Conservation (phyloP, 2,888 invertebrate genomes). For the Drosophila mulleri region DNA sequence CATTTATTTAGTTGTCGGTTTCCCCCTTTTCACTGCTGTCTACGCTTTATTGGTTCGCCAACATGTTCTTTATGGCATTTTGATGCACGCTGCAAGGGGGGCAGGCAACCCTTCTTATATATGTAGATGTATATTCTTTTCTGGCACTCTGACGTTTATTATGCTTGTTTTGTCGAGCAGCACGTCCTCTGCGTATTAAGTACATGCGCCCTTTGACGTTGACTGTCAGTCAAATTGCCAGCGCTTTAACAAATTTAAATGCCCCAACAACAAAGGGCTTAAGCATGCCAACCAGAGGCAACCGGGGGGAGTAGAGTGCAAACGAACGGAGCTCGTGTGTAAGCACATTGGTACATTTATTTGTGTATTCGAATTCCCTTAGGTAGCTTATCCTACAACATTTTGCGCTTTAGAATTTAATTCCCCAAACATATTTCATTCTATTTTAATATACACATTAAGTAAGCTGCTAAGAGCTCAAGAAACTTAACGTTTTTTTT, state of each 20-base stretch:
- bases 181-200: conserved; percentile 68
- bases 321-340: background rate
- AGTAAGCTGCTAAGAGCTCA: background rate
- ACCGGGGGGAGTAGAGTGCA: background rate
- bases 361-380: background rate
- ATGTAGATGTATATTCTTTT: conserved; percentile 11
- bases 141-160: conserved; percentile 65
- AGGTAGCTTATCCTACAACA: background rate
- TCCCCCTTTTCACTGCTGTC: conserved; percentile 39
- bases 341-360: conserved; percentile 7
- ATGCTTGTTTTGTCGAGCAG: conserved; percentile 64
- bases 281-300: background rate
- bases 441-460: conserved; percentile 2
- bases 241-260: conserved; percentile 33
- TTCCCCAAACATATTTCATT: background rate
- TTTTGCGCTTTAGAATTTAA: background rate
- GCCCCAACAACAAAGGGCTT: background rate
- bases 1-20: conserved; percentile 57
- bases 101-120: conserved; percentile 58
- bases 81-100: conserved; percentile 67
- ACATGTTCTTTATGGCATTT: conserved; percentile 72
- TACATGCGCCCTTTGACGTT: conserved; percentile 60
- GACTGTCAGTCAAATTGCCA: conserved; percentile 49
- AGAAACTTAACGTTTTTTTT: background rate
- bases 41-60: conserved; percentile 70